phyloP scores from a whole-genome alignment of 2,797 vertebrate species.

The Amniataba percoides region DNA sequence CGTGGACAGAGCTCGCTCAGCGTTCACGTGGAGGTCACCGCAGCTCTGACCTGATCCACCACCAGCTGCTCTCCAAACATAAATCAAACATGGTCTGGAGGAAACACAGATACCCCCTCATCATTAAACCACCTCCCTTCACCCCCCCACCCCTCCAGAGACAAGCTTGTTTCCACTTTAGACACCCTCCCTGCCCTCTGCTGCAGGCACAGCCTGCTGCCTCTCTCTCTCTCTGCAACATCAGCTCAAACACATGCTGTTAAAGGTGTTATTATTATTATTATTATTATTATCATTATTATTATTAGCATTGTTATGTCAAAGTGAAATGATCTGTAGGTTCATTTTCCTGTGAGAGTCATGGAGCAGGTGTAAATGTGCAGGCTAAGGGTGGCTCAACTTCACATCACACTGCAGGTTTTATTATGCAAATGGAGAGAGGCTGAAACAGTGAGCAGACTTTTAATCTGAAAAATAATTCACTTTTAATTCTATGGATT shows the following conservation, averaged over 20 bases:
- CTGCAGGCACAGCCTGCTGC: slow-evolving; percentile 42
- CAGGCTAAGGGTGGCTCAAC: slow-evolving; percentile 5
- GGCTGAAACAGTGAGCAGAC: neutral
- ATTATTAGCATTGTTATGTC: too few relatives aligned
- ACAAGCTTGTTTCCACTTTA: slow-evolving; percentile 9
- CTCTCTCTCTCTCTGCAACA: slow-evolving; percentile 3
- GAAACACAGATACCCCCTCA: slow-evolving; percentile 31
- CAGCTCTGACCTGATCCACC: slow-evolving; percentile 40
- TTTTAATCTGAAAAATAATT: neutral
- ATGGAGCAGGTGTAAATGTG: neutral
- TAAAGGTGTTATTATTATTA: too few relatives aligned
- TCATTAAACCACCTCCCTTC: neutral
- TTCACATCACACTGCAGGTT: slow-evolving; percentile 10
- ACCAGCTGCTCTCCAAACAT: slow-evolving; percentile 52
- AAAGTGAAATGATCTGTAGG: neutral
- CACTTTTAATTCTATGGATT: neutral
- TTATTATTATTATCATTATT: too few relatives aligned
- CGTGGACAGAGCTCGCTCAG: slow-evolving; percentile 76
- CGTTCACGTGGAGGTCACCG: slow-evolving; percentile 34
- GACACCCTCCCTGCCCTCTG: slow-evolving; percentile 31
- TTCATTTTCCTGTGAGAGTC: neutral
- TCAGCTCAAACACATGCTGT: neutral
- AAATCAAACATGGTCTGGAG: slow-evolving; percentile 53
- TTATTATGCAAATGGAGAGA: neutral
- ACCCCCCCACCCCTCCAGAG: slow-evolving; percentile 38